Conservation (phyloP, 92 coral and sea anemone species). For the Parazoanthus darwini region DNA sequence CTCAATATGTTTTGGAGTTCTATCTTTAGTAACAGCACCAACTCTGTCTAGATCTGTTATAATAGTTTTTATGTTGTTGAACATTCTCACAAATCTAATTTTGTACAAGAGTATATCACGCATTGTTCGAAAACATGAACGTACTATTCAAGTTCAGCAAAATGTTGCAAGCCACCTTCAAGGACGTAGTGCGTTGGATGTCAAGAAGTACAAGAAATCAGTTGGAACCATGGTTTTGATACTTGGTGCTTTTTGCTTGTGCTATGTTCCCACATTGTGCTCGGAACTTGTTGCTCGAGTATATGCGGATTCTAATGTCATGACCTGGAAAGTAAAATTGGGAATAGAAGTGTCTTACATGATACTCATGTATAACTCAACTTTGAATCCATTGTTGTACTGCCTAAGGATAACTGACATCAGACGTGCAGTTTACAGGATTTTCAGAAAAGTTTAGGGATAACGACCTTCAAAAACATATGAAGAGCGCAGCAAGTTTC, state of each 20-base stretch:
- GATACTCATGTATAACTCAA: too few relatives aligned
- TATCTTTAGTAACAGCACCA: not conserved
- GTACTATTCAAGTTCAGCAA: not conserved
- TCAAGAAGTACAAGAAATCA: not conserved
- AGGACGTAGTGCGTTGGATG: not conserved
- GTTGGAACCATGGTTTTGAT: not conserved
- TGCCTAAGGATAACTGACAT: too few relatives aligned
- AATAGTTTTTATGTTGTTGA: not conserved
- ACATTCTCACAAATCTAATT: not conserved
- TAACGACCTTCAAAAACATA: too few relatives aligned
- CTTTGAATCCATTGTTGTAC: too few relatives aligned
- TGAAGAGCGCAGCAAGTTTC: too few relatives aligned
- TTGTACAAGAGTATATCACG: constrained; percentile 6
- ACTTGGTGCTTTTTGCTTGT: not conserved
- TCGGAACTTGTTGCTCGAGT: too few relatives aligned
- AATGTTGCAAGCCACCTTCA: constrained; percentile 1
- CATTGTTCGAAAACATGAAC: constrained; percentile 16
- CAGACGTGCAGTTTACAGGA: too few relatives aligned
- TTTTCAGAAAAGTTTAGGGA: too few relatives aligned
- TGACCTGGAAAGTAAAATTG: too few relatives aligned
- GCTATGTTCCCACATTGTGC: not conserved
- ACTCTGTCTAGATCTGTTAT: not conserved
- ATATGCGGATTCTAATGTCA: too few relatives aligned
- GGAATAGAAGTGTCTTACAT: too few relatives aligned
- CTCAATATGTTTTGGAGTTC: not conserved